A percentile compares a stretch with the other conserved stretches of the same genome.
These are phyloP conservation scores for Alcedo quadribrachys DNA, from an alignment of 2,797 vertebrate species.

Conservation along the genomic window DNA sequence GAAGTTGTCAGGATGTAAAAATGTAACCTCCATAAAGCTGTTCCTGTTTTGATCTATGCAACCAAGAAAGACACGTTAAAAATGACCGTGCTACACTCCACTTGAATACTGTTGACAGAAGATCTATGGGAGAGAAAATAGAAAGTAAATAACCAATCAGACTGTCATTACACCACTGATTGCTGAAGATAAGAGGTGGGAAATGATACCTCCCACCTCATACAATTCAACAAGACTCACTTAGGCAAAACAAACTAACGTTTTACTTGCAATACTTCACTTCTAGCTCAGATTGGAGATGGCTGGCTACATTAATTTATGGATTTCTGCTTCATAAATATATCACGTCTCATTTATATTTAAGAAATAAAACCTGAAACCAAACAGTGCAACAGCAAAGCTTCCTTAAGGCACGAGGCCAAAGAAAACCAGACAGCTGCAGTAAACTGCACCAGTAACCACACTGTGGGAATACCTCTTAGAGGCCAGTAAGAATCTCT, in stretches of 20 bases:
- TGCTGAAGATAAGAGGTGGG: neutral
- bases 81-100: neutral
- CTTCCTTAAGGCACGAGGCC: neutral
- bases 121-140: neutral
- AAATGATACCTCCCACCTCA: neutral
- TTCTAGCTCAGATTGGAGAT: neutral
- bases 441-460: neutral
- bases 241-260: neutral
- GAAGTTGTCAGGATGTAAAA: neutral
- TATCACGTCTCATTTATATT: neutral
- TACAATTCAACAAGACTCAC: neutral
- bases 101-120: neutral
- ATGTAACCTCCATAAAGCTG: neutral
- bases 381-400: neutral
- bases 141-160: neutral
- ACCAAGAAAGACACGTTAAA: neutral
- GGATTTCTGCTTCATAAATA: neutral
- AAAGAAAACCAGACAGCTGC: neutral
- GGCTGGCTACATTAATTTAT: neutral
- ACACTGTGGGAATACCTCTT: neutral
- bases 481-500: neutral
- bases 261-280: neutral
- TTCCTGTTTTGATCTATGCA: neutral
- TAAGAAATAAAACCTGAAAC: neutral
- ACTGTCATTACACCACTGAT: neutral